Evolutionary conservation across 2,797 vertebrate genomes (phyloP).

Genomic region (Esox masquinongy): DNA sequence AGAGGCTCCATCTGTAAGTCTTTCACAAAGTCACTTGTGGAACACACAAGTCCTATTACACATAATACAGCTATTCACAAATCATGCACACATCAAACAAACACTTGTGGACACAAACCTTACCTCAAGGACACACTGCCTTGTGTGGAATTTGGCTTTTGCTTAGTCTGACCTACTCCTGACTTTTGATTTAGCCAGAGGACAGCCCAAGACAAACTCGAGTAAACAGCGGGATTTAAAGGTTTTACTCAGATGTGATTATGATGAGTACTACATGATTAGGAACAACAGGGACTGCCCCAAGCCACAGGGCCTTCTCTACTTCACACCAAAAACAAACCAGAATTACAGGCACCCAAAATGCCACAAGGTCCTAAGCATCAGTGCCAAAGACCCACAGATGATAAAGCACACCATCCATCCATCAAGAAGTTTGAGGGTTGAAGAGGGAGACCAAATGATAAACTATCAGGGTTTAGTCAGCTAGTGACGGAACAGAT

Average conservation of each 20-base stretch:
- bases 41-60: background rate
- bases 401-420: constrained; percentile 57
- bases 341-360: constrained; percentile 50
- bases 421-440: constrained; percentile 37
- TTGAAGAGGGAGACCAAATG: constrained; percentile 50
- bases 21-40: background rate
- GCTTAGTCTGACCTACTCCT: constrained; percentile 38
- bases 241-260: background rate
- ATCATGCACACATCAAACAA: background rate
- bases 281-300: constrained; percentile 11
- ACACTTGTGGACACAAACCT: background rate
- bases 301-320: constrained; percentile 27
- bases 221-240: background rate
- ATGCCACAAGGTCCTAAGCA: constrained; percentile 32
- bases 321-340: constrained; percentile 36
- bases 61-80: background rate
- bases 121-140: background rate
- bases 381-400: constrained; percentile 44
- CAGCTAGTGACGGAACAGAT: constrained; percentile 44
- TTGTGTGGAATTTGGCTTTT: constrained; percentile 27
- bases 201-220: constrained; percentile 1
- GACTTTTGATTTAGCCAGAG: background rate
- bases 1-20: constrained; percentile 30
- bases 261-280: constrained; percentile 35
- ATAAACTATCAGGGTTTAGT: constrained; percentile 51